A percentile compares a stretch with the other conserved stretches of the same genome.
phyloP scores from a whole-genome alignment of 92 coral and sea anemone species.

The Pocillopora grandis region DNA sequence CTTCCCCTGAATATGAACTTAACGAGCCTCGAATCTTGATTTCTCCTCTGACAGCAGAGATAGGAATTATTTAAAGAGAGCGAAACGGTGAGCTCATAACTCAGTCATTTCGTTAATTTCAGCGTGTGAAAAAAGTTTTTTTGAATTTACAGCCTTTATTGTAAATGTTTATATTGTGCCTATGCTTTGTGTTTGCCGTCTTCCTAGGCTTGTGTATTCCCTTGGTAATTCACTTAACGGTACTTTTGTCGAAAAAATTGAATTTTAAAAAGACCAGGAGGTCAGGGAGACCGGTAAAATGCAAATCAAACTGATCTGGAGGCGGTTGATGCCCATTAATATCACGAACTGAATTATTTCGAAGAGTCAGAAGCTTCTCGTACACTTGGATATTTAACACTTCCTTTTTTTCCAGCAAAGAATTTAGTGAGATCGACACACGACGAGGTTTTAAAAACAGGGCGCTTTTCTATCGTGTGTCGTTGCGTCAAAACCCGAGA shows the following conservation, averaged over 20 bases:
- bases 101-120: not conserved
- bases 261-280: not conserved
- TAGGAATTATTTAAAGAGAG: not conserved
- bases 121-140: not conserved
- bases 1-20: not conserved
- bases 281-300: conserved; percentile 10
- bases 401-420: no score
- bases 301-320: not conserved
- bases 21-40: not conserved
- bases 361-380: no score
- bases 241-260: not conserved
- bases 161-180: not conserved
- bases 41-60: not conserved
- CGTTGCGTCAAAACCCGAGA: no score
- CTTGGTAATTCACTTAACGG: not conserved
- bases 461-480: no score
- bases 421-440: no score
- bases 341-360: not conserved
- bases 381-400: no score
- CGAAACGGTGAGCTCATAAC: not conserved
- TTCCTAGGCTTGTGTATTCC: not conserved
- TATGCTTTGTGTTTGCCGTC: not conserved
- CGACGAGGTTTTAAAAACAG: no score
- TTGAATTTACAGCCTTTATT: not conserved
- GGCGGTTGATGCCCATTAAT: not conserved